Conservation (phyloP, 2,888 invertebrate genomes). For the Matsumyia berberina region DNA sequence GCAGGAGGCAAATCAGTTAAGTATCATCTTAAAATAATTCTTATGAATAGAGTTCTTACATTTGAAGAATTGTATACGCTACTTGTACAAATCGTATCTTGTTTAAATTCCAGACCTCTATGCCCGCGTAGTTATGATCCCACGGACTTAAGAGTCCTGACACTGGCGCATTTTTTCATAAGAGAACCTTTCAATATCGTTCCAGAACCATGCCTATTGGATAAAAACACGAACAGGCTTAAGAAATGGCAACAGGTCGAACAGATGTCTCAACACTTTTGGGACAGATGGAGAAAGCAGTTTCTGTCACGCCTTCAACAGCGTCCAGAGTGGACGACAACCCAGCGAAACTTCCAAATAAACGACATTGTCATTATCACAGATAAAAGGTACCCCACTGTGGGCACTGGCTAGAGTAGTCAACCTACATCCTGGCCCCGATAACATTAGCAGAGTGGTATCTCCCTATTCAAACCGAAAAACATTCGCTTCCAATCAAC, state of each 20-base stretch:
- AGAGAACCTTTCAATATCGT: conserved; percentile 19
- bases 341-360: neutral
- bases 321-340: conserved; percentile 9
- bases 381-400: conserved; percentile 5
- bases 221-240: conserved; percentile 13
- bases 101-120: conserved; percentile 18
- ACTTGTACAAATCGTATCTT: conserved; percentile 28
- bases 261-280: too few relatives aligned
- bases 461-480: too few relatives aligned
- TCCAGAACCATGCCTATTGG: conserved; percentile 30
- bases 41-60: conserved; percentile 3
- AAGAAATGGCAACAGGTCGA: too few relatives aligned
- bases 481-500: too few relatives aligned
- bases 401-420: conserved; percentile 17
- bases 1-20: conserved; percentile 18
- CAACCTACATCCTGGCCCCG: neutral
- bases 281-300: too few relatives aligned
- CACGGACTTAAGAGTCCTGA: neutral
- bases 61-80: conserved; percentile 26
- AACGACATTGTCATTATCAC: conserved; percentile 12
- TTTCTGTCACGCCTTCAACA: too few relatives aligned
- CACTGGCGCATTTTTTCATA: conserved; percentile 39
- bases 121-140: conserved; percentile 3
- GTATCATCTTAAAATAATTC: conserved; percentile 16
- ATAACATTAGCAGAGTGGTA: too few relatives aligned